phyloP scores from a whole-genome alignment of 2,888 invertebrate species.

The Cataglyphis cursor region DNA sequence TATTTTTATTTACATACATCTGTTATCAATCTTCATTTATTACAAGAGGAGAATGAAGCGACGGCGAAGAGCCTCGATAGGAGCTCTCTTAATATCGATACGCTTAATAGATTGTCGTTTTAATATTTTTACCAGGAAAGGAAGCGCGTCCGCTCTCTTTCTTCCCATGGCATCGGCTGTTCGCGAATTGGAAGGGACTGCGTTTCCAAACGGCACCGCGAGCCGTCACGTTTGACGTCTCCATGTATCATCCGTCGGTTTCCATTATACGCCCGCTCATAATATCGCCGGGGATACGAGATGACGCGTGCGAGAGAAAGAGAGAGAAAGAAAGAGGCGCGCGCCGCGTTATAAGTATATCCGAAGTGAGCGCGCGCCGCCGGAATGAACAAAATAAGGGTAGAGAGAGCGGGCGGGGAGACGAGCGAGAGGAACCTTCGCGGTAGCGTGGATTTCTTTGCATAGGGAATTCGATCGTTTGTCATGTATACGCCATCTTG shows the following conservation, averaged over 20 bases:
- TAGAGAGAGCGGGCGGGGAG: slow-evolving; percentile 34
- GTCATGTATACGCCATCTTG: slow-evolving; percentile 85
- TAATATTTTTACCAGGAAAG: slow-evolving; percentile 44
- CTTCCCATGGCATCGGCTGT: slow-evolving; percentile 34
- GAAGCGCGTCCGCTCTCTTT: slow-evolving; percentile 31
- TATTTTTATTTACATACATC: slow-evolving; percentile 6
- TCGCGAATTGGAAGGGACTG: slow-evolving; percentile 53
- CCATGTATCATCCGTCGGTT: slow-evolving; percentile 84
- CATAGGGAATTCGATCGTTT: slow-evolving; percentile 85
- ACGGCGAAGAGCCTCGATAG: slow-evolving; percentile 14
- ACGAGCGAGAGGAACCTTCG: slow-evolving; percentile 73
- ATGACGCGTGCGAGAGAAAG: slow-evolving; percentile 68
- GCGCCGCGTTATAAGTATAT: slow-evolving; percentile 82
- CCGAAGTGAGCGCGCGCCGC: slow-evolving; percentile 78
- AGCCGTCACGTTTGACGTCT: slow-evolving; percentile 83
- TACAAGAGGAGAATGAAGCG: slow-evolving; percentile 20
- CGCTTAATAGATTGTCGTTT: slow-evolving; percentile 55
- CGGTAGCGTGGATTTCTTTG: slow-evolving; percentile 80
- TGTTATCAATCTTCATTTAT: slow-evolving; percentile 33
- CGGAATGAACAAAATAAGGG: slow-evolving; percentile 68
- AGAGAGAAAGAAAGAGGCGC: slow-evolving; percentile 55
- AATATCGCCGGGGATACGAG: slow-evolving; percentile 80
- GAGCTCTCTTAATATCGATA: slow-evolving; percentile 26
- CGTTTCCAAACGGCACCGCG: slow-evolving; percentile 68
- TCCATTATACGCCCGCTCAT: slow-evolving; percentile 82